phyloP scores from a whole-genome alignment of 2,888 invertebrate genomes.

The Drosophila nigricruria region DNA sequence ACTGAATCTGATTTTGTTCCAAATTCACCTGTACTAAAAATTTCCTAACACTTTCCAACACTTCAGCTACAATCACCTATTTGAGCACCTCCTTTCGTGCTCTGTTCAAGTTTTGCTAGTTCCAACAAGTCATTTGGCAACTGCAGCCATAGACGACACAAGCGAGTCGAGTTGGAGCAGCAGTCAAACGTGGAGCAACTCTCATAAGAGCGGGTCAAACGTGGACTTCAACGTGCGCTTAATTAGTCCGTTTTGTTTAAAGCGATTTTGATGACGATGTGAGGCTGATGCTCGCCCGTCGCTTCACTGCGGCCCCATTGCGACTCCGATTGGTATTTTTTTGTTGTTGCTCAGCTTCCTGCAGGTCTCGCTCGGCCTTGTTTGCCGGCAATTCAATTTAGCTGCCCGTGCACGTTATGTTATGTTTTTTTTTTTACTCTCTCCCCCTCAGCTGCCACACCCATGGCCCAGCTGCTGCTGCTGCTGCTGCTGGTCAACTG shows the following conservation, averaged over 20 bases:
- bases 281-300: constrained; percentile 47
- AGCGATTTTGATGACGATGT: constrained; percentile 73
- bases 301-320: constrained; percentile 4
- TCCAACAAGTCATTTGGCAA: constrained; percentile 5
- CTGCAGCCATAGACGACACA: not conserved
- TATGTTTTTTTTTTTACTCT: not conserved
- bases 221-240: constrained; percentile 61
- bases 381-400: constrained; percentile 74
- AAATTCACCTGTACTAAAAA: not conserved
- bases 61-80: not conserved
- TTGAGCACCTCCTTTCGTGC: not conserved
- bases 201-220: constrained; percentile 19
- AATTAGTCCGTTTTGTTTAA: constrained; percentile 79
- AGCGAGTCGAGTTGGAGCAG: not conserved
- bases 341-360: constrained; percentile 48
- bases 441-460: constrained; percentile 3
- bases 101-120: constrained; percentile 6
- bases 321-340: constrained; percentile 19
- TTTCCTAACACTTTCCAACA: not conserved
- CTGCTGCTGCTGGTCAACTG: constrained; percentile 6
- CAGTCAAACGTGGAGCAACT: not conserved
- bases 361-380: constrained; percentile 44
- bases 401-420: constrained; percentile 54
- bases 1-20: not conserved
- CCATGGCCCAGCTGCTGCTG: not conserved